A percentile compares a stretch with the other conserved stretches of the same genome.
phyloP scores from a whole-genome alignment of 2,113 vertebrate species.

The Gymnarchus niloticus region DNA sequence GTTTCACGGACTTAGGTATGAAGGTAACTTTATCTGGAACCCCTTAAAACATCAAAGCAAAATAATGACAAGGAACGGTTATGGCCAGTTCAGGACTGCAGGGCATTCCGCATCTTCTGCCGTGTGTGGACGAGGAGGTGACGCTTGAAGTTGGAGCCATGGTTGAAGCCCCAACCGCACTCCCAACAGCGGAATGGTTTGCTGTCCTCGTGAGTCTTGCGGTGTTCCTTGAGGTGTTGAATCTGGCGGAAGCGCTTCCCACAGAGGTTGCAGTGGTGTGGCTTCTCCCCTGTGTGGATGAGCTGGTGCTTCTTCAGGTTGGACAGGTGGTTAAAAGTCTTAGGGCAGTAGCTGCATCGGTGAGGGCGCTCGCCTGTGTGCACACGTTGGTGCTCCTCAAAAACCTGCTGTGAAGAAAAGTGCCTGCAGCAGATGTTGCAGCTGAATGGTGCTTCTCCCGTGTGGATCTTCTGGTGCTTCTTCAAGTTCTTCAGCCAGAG shows the following conservation, averaged over 20 bases:
- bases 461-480: constrained; percentile 28
- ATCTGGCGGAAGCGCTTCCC: constrained; percentile 57
- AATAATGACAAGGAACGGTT: background rate
- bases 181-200: constrained; percentile 53
- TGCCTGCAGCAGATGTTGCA: constrained; percentile 25
- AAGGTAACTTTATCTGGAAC: constrained; percentile 1
- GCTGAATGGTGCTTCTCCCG: constrained; percentile 20
- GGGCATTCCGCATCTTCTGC: constrained; percentile 26
- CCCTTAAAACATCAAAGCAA: background rate
- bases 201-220: constrained; percentile 47
- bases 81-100: background rate
- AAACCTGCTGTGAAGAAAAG: constrained; percentile 24
- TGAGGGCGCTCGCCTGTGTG: constrained; percentile 17
- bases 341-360: constrained; percentile 21
- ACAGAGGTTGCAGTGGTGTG: constrained; percentile 42
- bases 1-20: background rate
- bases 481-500: constrained; percentile 29
- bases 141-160: constrained; percentile 58
- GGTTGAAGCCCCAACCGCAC: constrained; percentile 58
- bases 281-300: constrained; percentile 26
- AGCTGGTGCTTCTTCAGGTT: constrained; percentile 28
- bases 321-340: constrained; percentile 27
- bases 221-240: constrained; percentile 59
- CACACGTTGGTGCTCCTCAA: constrained; percentile 24
- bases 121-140: constrained; percentile 41